Base-by-base conservation (phyloP, 2,888 invertebrate genomes). In the Metalampra italica region DNA sequence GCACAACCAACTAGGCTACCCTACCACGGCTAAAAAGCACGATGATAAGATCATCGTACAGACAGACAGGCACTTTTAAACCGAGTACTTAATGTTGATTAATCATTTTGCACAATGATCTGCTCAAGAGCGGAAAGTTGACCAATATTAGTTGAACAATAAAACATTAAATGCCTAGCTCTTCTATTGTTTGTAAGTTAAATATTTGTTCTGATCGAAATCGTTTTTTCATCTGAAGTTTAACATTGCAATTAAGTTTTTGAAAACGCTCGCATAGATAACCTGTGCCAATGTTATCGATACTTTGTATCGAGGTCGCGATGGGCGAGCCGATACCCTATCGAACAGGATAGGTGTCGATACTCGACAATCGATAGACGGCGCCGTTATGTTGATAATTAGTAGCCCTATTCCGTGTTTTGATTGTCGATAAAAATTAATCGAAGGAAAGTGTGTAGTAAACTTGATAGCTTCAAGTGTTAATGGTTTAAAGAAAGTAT, bases 261-360 rank as follows among this genome's bases (percentile, higher is more conserved):
- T 14, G 11, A 34, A 36, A 36, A n/a, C 36, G 15, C 4, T 13
- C 5, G 13, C 39, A 4, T n/a, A 7, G 39, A 39, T 39, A 39
- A 14, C 13, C 30, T 15, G 38, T 37, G 47, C 29, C n/a, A 36
- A 29, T 13, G 36, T 37, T 47, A 47, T 47, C 47, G 47, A 47
- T 36, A 47, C 29, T 14, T 43, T 13, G 46, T 13, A 47, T 47
- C 47, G 56, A 46, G 65, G 62, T 60, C 59, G 60, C 57, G 67
- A 66, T 66, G 65, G 57, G 57, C 56, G 50, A 60, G 62, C 56
- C 56, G 71, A 70, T 73, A 70, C 59, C 60, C 59, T 66, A 68
- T 69, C 71, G 53, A 64, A 64, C 64, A 60, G 58, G 54, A 58
- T 53, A 64, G 66, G 71, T 71, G 72, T 69, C 63, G 66, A 67